phyloP scores from a whole-genome alignment of 2,797 vertebrate species.

The Gila robusta region DNA sequence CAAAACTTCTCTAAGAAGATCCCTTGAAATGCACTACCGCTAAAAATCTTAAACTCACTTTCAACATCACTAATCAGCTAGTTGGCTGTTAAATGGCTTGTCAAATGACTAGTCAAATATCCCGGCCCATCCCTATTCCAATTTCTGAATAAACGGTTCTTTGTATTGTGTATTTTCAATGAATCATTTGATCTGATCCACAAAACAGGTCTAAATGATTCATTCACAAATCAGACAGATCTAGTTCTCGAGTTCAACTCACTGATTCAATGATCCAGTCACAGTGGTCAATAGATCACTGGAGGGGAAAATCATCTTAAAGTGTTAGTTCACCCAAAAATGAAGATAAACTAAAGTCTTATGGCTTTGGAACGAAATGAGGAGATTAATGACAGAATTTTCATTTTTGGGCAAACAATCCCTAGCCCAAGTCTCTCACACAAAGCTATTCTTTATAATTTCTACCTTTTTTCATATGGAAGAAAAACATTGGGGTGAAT shows the following conservation, averaged over 20 bases:
- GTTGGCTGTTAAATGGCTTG: neutral
- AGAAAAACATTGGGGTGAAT: neutral
- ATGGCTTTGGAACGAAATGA: no score
- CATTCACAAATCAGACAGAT: conserved; percentile 3
- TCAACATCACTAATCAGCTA: neutral
- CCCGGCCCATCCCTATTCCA: no score
- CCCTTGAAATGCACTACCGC: neutral
- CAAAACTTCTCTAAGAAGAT: neutral
- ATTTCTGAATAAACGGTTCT: neutral
- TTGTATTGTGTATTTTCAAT: neutral
- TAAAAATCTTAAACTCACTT: neutral
- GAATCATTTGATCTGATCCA: neutral
- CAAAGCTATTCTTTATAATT: neutral
- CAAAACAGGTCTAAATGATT: conserved; percentile 19
- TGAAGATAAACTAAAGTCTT: no score
- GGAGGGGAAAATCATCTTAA: neutral
- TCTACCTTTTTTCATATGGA: neutral
- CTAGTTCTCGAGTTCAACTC: conserved; percentile 8
- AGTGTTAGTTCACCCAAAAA: no score
- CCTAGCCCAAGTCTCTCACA: neutral
- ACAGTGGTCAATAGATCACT: neutral
- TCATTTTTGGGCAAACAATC: no score
- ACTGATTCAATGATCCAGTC: neutral
- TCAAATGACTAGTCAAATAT: no score
- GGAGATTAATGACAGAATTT: no score